Evolutionary conservation across 2,113 vertebrate genomes (phyloP).

Genomic region (Hylia prasina): DNA sequence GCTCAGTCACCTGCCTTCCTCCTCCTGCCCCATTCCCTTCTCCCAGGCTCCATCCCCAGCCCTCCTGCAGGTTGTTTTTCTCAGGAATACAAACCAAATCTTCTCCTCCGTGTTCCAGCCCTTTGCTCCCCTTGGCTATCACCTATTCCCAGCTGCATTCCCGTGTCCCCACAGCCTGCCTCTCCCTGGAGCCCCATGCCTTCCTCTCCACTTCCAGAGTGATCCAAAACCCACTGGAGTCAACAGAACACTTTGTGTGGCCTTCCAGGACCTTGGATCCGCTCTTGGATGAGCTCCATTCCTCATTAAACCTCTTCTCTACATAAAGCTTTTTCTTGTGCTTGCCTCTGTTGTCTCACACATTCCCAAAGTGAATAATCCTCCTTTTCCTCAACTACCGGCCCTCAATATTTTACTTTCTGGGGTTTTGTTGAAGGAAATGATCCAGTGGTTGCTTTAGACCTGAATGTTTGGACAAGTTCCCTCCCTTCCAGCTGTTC

Average conservation of each 20-base stretch:
- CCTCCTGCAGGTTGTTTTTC: not conserved
- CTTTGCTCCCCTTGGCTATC: not conserved
- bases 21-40: not conserved
- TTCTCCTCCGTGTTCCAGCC: not conserved
- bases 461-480: not conserved
- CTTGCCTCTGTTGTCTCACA: not conserved
- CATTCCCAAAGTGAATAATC: not conserved
- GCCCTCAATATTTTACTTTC: not conserved
- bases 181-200: not conserved
- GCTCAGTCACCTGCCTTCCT: not conserved
- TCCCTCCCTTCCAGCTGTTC: not conserved
- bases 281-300: not conserved
- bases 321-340: not conserved
- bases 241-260: not conserved
- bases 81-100: not conserved
- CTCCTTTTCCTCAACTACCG: not conserved
- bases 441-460: not conserved
- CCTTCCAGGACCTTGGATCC: slow-evolving; percentile 1
- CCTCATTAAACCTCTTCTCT: not conserved
- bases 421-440: not conserved
- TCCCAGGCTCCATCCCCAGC: not conserved
- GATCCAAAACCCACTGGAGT: not conserved
- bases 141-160: not conserved
- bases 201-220: not conserved
- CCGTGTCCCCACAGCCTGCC: not conserved